These are phyloP conservation scores for Atta colombica DNA, from an alignment of 1,140 invertebrate species.

Conservation along the genomic window DNA sequence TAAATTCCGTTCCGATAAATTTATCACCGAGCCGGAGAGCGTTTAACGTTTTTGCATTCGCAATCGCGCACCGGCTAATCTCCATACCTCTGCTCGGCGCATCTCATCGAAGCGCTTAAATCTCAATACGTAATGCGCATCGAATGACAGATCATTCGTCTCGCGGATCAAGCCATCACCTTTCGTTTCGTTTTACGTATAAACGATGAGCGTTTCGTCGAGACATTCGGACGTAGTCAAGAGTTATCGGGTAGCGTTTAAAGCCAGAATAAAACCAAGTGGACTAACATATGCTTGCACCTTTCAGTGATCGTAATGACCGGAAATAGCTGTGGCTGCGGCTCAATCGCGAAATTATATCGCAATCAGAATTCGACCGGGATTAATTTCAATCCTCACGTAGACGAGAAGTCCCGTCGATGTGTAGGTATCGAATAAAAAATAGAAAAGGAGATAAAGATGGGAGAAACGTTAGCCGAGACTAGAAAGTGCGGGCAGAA, in stretches of 20 bases:
- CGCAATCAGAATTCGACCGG: constrained; percentile 62
- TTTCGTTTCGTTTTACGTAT: constrained; percentile 18
- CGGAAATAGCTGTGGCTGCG: not conserved
- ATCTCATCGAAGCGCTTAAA: constrained; percentile 52
- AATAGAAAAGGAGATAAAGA: constrained; percentile 29
- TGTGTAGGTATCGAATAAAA: not conserved
- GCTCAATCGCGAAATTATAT: constrained; percentile 70
- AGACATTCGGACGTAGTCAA: not conserved
- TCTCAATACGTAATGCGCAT: constrained; percentile 57
- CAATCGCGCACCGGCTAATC: constrained; percentile 25
- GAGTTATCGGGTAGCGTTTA: constrained; percentile 53
- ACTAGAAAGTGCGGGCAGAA: constrained; percentile 59
- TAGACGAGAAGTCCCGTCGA: not conserved
- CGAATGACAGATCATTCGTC: constrained; percentile 44
- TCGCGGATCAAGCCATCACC: constrained; percentile 30
- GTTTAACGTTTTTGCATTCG: constrained; percentile 44
- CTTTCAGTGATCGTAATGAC: constrained; percentile 55
- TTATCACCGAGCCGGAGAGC: constrained; percentile 14
- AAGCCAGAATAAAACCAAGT: constrained; percentile 36
- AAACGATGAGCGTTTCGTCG: constrained; percentile 15
- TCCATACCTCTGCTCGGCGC: constrained; percentile 29
- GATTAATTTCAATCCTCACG: constrained; percentile 69
- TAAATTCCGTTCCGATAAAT: constrained; percentile 56
- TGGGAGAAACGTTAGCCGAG: not conserved
- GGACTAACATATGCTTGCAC: constrained; percentile 1